Conservation (phyloP, 2,113 vertebrate genomes). For the Laterallus jamaicensis region DNA sequence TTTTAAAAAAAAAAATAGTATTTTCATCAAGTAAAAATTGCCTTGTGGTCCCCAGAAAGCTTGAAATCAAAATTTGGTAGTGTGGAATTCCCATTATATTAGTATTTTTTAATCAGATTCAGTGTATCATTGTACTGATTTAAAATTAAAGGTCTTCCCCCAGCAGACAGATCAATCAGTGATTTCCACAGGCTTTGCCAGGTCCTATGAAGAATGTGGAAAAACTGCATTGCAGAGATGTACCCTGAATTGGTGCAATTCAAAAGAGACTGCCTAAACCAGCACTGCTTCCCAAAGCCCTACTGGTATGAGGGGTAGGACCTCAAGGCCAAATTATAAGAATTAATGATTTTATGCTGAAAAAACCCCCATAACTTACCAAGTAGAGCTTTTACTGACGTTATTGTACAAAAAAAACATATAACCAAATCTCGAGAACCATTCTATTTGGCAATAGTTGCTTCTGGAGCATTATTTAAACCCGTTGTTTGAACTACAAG, state of each 20-base stretch:
- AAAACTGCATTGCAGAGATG: conserved; percentile 13
- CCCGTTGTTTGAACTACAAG: background rate
- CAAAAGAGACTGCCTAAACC: background rate
- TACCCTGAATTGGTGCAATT: background rate
- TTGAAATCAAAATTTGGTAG: background rate
- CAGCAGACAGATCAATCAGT: fast-evolving
- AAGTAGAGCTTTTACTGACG: background rate
- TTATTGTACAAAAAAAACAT: background rate
- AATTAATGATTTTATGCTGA: background rate
- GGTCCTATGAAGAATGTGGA: background rate
- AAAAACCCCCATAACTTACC: background rate
- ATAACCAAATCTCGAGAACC: background rate
- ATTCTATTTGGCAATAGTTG: background rate
- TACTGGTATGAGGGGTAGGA: background rate
- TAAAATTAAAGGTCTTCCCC: background rate
- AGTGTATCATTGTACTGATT: background rate
- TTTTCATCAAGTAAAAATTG: background rate
- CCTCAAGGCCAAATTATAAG: background rate
- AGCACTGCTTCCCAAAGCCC: background rate
- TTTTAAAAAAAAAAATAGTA: background rate
- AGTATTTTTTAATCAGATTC: background rate
- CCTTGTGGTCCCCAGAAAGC: background rate
- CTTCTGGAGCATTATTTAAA: background rate
- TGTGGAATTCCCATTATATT: background rate
- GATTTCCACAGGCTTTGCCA: background rate